Conservation (phyloP, 2,888 invertebrate species). For the Osmoderma eremita region DNA sequence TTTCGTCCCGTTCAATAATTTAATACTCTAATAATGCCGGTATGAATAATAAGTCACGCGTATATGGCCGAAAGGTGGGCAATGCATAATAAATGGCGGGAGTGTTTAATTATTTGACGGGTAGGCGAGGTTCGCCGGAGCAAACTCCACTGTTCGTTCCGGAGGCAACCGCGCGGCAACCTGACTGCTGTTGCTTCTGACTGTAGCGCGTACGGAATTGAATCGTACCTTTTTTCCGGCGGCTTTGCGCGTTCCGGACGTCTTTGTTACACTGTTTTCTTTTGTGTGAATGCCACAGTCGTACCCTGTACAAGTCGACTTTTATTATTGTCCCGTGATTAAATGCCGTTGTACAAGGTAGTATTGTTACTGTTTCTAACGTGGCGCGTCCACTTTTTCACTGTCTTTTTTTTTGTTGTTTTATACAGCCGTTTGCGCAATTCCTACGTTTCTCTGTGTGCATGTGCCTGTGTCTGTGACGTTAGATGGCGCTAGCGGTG, state of each 20-base stretch:
- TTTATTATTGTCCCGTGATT: constrained; percentile 55
- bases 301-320: constrained; percentile 39
- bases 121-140: constrained; percentile 52
- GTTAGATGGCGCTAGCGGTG: neutral
- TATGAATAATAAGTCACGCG: constrained; percentile 63
- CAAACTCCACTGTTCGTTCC: constrained; percentile 45
- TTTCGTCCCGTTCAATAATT: constrained; percentile 57
- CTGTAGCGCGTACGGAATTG: neutral
- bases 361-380: constrained; percentile 34
- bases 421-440: neutral
- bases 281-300: constrained; percentile 46
- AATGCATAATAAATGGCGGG: constrained; percentile 60
- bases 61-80: constrained; percentile 60
- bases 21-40: constrained; percentile 61
- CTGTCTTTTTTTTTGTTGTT: constrained; percentile 15
- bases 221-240: constrained; percentile 19
- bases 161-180: constrained; percentile 12
- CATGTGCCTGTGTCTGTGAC: neutral
- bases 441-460: too few species aligned
- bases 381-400: constrained; percentile 23
- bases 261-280: constrained; percentile 52
- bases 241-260: constrained; percentile 42
- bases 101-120: constrained; percentile 60
- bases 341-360: constrained; percentile 51
- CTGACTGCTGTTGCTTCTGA: constrained; percentile 12